phyloP scores from a whole-genome alignment of 2,888 invertebrate genomes.

The Leptinotarsa peninsularis region DNA sequence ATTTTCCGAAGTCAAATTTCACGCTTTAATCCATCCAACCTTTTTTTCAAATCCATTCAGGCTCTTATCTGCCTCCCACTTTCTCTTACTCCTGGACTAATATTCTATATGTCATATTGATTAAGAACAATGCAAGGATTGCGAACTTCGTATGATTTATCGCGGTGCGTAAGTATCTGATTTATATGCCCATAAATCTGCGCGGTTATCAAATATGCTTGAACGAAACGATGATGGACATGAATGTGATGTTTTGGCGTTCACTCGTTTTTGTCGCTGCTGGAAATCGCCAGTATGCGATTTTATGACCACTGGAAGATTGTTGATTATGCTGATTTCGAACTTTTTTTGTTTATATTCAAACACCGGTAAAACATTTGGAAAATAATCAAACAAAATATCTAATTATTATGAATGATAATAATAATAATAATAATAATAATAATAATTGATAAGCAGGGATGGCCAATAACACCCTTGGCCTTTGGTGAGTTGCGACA shows the following conservation, averaged over 20 bases:
- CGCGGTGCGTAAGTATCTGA: constrained; percentile 32
- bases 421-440: no score
- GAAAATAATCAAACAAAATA: no score
- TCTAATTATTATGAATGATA: no score
- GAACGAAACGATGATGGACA: constrained; percentile 32
- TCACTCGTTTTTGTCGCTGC: not conserved
- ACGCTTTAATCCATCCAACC: not conserved
- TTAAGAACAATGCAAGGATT: constrained; percentile 17
- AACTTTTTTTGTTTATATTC: no score
- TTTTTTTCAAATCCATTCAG: not conserved
- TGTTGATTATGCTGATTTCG: no score
- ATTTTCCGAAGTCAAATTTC: no score
- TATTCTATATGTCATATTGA: constrained; percentile 11
- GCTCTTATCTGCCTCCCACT: no score
- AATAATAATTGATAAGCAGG: no score
- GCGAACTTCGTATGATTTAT: constrained; percentile 33
- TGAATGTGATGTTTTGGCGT: constrained; percentile 6
- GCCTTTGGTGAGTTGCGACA: no score
- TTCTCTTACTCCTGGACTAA: not conserved
- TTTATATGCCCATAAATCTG: constrained; percentile 39
- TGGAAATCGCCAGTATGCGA: constrained; percentile 4
- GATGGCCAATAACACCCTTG: no score
- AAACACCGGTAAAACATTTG: no score
- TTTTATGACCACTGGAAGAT: not conserved
- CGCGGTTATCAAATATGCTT: constrained; percentile 35